Evolutionary conservation across 2,888 invertebrate genomes (phyloP), one percentile per base, ranked within the genome.

Genomic region (Cryptophagus acutangulus): DNA sequence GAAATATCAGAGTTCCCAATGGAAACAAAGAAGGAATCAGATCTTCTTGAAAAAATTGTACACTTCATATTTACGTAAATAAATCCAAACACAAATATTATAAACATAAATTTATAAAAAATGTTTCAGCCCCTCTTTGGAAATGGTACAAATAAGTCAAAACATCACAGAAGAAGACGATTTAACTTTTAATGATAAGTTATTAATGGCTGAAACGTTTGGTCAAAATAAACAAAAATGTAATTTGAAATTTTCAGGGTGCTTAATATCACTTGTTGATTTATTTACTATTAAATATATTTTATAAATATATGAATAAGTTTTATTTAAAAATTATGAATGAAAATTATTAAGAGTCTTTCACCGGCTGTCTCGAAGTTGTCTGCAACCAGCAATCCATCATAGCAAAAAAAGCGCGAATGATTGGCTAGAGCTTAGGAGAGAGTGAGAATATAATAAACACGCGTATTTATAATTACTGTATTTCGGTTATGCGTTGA

Each of bases 41-140:
- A 61, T 31, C 54, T 71, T 13, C 47, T 74, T 24, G 71, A 72
- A 44, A 59, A 61, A 29, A 65, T 71, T 24, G 65, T 70, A 10
- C 64, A 68, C 46, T 65, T 55, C 38, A 31, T 65, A 6, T 61
- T 67, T 36, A 65, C 65, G 66, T 66, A 34, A 28, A 9, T 37
- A 13, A 2, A 10, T 36, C 14, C n/a, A 12, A 10, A 6, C 24
- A n/a, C n/a, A n/a, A 24, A 8, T 24, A 24, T n/a, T 24, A 24
- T 6, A 24, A 8, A 24, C 12, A 13, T 17, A 25, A 8, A 18
- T 31, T 24, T 14, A 24, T 33, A 13, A 31, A 20, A 13, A 31
- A 24, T 24, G 41, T 55, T 51, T 26, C 34, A 62, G 62, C 28
- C 62, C 62, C 9, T 62, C 61, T 6, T 30, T 60, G 17, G 61